Evolutionary conservation across 2,113 vertebrate species (phyloP).

Genomic region (human (Homo sapiens)): DNA sequence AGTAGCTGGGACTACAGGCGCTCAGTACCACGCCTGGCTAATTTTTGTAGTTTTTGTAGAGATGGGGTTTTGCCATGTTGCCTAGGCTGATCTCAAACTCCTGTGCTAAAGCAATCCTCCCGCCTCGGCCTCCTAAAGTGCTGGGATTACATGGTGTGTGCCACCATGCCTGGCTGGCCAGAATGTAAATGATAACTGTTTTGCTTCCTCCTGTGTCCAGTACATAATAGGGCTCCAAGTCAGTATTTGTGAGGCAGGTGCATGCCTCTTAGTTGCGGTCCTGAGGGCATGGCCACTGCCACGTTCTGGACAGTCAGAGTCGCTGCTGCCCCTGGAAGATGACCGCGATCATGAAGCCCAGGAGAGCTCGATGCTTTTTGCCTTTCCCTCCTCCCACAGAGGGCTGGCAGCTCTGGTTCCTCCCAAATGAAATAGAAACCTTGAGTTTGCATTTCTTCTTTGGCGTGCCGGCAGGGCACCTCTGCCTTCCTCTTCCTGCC

Average conservation of each 20-base stretch:
- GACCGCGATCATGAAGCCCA: not conserved
- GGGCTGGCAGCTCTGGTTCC: not conserved
- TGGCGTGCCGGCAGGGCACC: accelerated
- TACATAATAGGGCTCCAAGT: not conserved
- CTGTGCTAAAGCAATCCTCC: too few relatives aligned
- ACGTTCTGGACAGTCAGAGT: not conserved
- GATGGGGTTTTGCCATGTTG: too few relatives aligned
- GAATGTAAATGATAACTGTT: too few relatives aligned
- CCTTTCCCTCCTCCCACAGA: not conserved
- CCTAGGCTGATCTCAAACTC: too few relatives aligned
- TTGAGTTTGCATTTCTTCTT: not conserved
- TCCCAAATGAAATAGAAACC: not conserved
- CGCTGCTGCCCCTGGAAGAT: not conserved
- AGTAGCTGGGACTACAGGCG: too few relatives aligned
- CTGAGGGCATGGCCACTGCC: not conserved
- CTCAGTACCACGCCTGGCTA: too few relatives aligned
- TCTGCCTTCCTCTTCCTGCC: not conserved
- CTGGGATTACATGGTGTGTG: too few relatives aligned
- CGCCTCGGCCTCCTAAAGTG: too few relatives aligned
- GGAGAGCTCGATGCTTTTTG: not conserved
- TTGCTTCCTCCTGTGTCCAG: not conserved
- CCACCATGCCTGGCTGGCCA: too few relatives aligned
- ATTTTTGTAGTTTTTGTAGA: too few relatives aligned
- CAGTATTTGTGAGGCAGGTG: not conserved
- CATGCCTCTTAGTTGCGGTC: not conserved